Evolutionary conservation across 2,797 vertebrate genomes (phyloP).

Genomic region (Acanthurus tractus): DNA sequence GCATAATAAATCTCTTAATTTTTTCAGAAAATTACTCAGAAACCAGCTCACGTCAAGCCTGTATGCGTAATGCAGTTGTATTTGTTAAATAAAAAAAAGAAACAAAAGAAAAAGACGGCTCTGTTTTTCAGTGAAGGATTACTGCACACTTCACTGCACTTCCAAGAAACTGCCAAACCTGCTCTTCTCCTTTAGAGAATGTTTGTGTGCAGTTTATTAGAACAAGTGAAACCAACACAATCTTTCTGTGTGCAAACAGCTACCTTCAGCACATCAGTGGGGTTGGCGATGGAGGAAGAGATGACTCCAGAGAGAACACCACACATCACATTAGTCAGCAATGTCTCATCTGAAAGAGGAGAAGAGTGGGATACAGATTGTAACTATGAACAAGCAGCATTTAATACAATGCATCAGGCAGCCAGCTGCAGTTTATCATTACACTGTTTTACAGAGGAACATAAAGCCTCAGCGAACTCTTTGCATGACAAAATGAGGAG

Average conservation of each 20-base stretch:
- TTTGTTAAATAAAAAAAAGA: neutral
- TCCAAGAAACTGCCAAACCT: constrained; percentile 8
- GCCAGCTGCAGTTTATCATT: neutral
- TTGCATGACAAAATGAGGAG: neutral
- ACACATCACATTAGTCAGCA: constrained; percentile 93
- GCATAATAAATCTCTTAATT: too few relatives aligned
- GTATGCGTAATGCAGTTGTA: neutral
- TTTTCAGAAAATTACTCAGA: neutral
- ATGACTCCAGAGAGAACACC: constrained; percentile 94
- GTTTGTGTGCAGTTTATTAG: rapidly evolving
- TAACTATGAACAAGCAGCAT: constrained; percentile 28
- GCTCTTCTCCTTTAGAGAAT: constrained; percentile 4
- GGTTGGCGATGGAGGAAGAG: constrained; percentile 95
- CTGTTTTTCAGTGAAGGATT: neutral
- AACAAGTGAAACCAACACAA: neutral
- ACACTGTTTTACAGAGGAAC: neutral
- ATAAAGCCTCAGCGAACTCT: neutral
- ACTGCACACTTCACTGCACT: rapidly evolving
- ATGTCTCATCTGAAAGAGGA: constrained; percentile 91
- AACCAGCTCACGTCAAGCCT: neutral
- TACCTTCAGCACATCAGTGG: constrained; percentile 97
- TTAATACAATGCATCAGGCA: neutral
- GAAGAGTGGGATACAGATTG: constrained; percentile 17
- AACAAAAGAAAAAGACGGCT: neutral
- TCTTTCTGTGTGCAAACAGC: neutral